Evolutionary conservation across 1,140 invertebrate species (phyloP), one percentile per base, ranked within the genome.

Genomic region (Drosophila ficusphila): DNA sequence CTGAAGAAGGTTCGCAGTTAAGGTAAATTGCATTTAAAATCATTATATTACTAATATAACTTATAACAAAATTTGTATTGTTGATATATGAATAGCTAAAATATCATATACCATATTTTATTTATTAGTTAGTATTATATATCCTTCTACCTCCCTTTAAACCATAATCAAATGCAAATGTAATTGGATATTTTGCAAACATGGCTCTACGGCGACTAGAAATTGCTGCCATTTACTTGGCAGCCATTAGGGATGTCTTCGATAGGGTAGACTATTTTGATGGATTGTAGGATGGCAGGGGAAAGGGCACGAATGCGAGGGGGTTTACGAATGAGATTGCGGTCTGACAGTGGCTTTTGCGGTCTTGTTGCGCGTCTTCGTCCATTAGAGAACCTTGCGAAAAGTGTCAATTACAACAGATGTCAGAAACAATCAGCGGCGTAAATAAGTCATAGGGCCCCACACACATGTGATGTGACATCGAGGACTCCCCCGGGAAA

Each of bases 321-420:
- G 33, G 21, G 11, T 1, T 1, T 8, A 11, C 16, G 11, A 39
- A 41, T 6, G 62, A 41, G 62, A 67, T 67, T 68, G 60, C 64
- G 64, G 49, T 69, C 23, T 62, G 56, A 73, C 56, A 73, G 69
- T 73, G 69, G 69, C 54, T 62, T 62, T 23, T 73, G 69, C 39
- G 68, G 68, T 49, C 53, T 57, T 56, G 29, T 51, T 36, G 73
- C 38, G 34, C 42, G 57, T 62, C 70, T 47, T 39, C 33, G 69
- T 62, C 69, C 69, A 73, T 73, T 73, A 73, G 57, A 34, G 34
- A n/a, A 48, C 52, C 71, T 73, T 85, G 71, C 76, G 61, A 85
- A 86, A 86, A 76, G 82, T 86, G 82, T 88, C 81, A 86, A 67
- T 88, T 86, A 68, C 76, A 73, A 52, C 62, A 70, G 73, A 81